Evolutionary conservation across 2,797 vertebrate genomes (phyloP).

Genomic region (Pseudochirops cupreus): DNA sequence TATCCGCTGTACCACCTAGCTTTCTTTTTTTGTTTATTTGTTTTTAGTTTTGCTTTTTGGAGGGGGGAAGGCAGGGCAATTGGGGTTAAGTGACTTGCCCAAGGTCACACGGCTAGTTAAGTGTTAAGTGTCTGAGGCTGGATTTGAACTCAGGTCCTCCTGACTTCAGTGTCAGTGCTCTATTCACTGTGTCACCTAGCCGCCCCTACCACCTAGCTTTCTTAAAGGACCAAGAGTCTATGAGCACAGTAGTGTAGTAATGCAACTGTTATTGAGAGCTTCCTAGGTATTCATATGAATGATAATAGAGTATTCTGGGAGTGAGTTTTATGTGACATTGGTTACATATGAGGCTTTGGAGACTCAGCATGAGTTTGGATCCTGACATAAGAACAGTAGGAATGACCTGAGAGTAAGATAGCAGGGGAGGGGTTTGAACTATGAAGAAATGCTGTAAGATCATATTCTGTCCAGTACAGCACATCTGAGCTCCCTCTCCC

Average conservation of each 20-base stretch:
- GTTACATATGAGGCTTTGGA: background rate
- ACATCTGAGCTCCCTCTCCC: background rate
- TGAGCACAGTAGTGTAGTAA: background rate
- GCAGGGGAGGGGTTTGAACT: background rate
- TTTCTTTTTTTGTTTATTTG: background rate
- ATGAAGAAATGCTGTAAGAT: background rate
- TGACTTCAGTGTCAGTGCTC: accelerated
- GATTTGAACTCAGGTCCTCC: background rate
- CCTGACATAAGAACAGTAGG: background rate
- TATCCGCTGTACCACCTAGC: background rate
- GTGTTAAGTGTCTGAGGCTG: background rate
- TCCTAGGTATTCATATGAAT: background rate
- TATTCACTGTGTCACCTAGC: background rate
- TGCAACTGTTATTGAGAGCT: background rate
- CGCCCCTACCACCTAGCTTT: background rate
- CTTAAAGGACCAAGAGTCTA: background rate
- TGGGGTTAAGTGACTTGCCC: too few species aligned
- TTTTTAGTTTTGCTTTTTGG: too few species aligned
- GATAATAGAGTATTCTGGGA: background rate
- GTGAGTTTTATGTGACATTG: background rate
- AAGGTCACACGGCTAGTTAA: background rate
- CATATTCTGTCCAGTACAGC: background rate
- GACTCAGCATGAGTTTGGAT: background rate
- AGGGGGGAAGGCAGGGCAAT: too few species aligned
- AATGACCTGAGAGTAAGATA: background rate